phyloP scores from a whole-genome alignment of 2,888 invertebrate species.

The Alsophila aescularia region DNA sequence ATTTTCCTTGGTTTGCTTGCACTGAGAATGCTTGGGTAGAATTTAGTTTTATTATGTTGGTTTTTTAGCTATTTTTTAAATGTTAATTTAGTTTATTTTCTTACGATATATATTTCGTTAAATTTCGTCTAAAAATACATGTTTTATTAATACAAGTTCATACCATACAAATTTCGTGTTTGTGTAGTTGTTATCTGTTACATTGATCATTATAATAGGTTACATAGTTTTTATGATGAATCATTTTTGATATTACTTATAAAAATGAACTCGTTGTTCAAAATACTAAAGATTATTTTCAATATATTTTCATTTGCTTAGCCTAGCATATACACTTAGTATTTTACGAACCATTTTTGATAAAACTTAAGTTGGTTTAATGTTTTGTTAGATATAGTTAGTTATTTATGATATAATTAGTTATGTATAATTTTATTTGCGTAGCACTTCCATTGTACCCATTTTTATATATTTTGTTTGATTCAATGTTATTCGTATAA shows the following conservation, averaged over 20 bases:
- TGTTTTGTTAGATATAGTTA: background rate
- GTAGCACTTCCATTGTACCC: conserved; percentile 44
- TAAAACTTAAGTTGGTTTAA: background rate
- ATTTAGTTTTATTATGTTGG: background rate
- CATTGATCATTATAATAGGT: no score
- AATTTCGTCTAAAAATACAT: no score
- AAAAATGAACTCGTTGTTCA: no score
- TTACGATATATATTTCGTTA: no score
- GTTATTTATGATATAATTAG: background rate
- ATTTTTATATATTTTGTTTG: conserved; percentile 34
- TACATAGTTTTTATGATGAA: no score
- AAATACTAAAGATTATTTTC: no score
- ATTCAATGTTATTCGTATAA: background rate
- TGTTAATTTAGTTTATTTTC: background rate
- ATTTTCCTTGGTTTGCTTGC: conserved; percentile 44
- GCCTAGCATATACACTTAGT: no score
- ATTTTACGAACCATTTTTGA: conserved; percentile 5
- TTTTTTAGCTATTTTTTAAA: conserved; percentile 3
- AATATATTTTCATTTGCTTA: no score
- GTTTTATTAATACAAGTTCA: no score
- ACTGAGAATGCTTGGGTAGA: conserved; percentile 29
- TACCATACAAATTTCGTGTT: no score
- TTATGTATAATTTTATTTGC: conserved; percentile 39
- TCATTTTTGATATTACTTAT: no score
- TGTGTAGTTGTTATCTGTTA: no score